phyloP scores from a whole-genome alignment of 2,113 vertebrate genomes.

The Syngnathoides biaculeatus region DNA sequence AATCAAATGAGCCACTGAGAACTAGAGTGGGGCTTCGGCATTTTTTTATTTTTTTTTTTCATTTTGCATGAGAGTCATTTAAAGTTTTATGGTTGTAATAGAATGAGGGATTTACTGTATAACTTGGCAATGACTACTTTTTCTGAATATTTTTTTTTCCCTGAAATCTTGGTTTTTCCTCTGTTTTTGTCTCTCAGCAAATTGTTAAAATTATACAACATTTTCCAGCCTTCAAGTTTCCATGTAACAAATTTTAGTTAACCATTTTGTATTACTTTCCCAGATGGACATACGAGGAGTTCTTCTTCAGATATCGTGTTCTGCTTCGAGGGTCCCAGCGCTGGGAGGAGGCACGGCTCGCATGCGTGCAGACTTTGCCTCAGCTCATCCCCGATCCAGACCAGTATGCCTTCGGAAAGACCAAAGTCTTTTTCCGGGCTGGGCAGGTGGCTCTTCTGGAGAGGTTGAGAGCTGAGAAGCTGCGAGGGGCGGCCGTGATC shows the following conservation, averaged over 20 bases:
- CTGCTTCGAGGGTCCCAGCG: constrained; percentile 50
- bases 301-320: constrained; percentile 71
- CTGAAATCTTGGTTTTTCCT: no score
- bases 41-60: no score
- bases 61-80: no score
- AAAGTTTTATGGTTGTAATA: no score
- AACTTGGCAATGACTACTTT: no score
- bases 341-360: constrained; percentile 31
- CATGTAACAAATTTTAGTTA: background rate
- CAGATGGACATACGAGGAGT: constrained; percentile 75
- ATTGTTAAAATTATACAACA: no score
- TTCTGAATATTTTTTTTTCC: no score
- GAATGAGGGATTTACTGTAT: no score
- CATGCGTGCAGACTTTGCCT: constrained; percentile 59
- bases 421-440: constrained; percentile 70
- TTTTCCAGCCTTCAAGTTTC: no score
- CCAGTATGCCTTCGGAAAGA: constrained; percentile 73
- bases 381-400: constrained; percentile 66
- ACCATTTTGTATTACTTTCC: background rate
- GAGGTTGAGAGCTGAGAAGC: constrained; percentile 62
- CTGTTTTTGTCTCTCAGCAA: no score
- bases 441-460: constrained; percentile 77
- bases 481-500: constrained; percentile 60
- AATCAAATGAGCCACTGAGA: background rate
- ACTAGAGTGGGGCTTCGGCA: background rate